Evolutionary conservation across 2,888 invertebrate genomes (phyloP), one percentile per base, ranked within the genome.

Genomic region (Thymelicus acteon): DNA sequence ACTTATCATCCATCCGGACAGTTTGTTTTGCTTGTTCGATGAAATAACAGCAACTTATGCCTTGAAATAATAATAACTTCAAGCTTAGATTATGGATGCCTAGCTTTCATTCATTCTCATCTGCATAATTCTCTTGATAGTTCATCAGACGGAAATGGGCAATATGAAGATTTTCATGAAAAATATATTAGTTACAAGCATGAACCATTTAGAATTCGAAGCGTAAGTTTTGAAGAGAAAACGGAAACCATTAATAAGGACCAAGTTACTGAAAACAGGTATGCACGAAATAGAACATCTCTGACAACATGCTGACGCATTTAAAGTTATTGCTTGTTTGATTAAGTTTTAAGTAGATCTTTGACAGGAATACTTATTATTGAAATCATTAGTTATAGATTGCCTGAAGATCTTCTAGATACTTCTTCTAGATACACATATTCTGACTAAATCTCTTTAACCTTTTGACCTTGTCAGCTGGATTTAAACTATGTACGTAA

Each of bases 141-240:
- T 92, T 94, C 94, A 88, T 94, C 94, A 84, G 94, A 94, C 86
- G 93, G 93, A 73, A 93, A 93, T 91, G 92, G 89, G 85, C 90
- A 95, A 84, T 95, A 95, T 83, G 95, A 97, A 94, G 97, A 97
- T 86, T 97, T 97, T 88, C 97, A 97, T 88, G 97, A 97, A 92
- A 96, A 96, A 88, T 95, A 96, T 82, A 95, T 97, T 87, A 96
- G 96, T 87, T 94, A 90, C 94, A 90, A 94, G 91, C 95, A 96
- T 81, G 96, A 96, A 80, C 95, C 96, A 85, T 97, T 96, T 90
- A 95, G 96, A 80, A 96, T 96, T 88, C 95, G 96, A 82, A 96
- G 96, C 78, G 95, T 96, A 76, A 96, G 96, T 81, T 94, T 96
- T 78, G 96, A 96, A 85, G 96, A 96, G 78, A 89, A 90, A 75